Base-by-base conservation (phyloP, 2,113 vertebrate genomes). In the Clinocottus analis region DNA sequence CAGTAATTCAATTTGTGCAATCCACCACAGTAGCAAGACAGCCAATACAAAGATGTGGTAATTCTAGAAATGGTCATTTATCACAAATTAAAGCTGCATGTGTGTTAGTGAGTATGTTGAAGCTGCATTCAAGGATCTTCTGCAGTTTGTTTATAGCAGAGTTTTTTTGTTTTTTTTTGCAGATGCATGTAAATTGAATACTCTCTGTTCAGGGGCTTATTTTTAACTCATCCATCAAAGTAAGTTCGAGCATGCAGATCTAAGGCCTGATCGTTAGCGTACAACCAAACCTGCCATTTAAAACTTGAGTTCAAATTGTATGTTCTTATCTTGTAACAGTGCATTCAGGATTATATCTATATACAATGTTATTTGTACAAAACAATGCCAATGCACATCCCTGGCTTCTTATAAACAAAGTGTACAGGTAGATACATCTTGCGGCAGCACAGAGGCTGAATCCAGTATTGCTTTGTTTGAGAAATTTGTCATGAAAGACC, bases 341-440 rank as follows among this genome's bases (percentile, higher is more conserved):
- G 87, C 89, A 92, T 91, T 90, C 81, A 87, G 79, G 83, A 93
- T 93, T 89, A 93, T 64, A 94, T 64, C 63, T 93, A 91, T 94
- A 77, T 92, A 94, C 92, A 94, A 77, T 88, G 79, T 87, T 80
- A 89, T 91, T 90, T 90, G 81, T 94, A 95, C 83, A 94, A 94
- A 95, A 47, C 84, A 85, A 49, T 37, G 61, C 31, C 79, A 80
- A 89, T 87, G 84, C 69, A 89, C 85, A 45, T 90, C 70, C 77
- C 80, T 81, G 82, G 87, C 80, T 83, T 82, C 75, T 84, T 90
- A 92, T 93, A 85, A 92, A 95, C 93, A 93, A 89, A 89, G 83
- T 93, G 84, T 94, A 92, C 92, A 94, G 87, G 87, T 92, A 92
- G 88, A 89, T 88, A 85, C 86, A 90, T 91, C 89, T 90, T 91